Conservation (phyloP, 2,113 vertebrate species). For the Antechinus stuartii region DNA sequence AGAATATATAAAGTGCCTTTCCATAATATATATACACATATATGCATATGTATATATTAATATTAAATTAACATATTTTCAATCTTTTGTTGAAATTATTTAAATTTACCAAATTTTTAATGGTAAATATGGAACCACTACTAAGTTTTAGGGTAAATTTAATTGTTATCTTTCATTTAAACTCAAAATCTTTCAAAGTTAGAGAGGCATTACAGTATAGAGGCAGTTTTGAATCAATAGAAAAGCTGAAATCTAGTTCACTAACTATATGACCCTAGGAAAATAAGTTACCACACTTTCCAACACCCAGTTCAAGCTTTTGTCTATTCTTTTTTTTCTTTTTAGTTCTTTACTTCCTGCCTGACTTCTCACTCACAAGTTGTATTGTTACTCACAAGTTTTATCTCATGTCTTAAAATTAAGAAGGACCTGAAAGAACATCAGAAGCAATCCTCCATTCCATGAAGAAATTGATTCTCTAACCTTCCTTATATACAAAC, state of each 20-base stretch:
- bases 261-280: not conserved
- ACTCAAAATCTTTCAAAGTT: not conserved
- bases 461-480: not conserved
- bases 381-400: not conserved
- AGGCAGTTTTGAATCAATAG: not conserved
- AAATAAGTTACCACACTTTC: not conserved
- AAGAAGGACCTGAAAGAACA: not conserved
- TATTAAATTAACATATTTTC: not conserved
- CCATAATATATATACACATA: too few relatives aligned
- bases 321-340: not conserved
- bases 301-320: not conserved
- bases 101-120: not conserved
- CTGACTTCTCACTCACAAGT: not conserved
- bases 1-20: too few relatives aligned
- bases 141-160: not conserved
- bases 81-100: not conserved
- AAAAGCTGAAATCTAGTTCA: not conserved
- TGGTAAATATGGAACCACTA: not conserved
- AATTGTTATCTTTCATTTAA: not conserved
- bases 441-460: not conserved
- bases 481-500: not conserved
- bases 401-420: not conserved
- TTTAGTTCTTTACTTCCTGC: not conserved
- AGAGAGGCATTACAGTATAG: not conserved
- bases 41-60: not conserved